These are phyloP conservation scores for Ernsta delagoae DNA, from an alignment of 2,888 invertebrate genomes.

Conservation along the genomic window DNA sequence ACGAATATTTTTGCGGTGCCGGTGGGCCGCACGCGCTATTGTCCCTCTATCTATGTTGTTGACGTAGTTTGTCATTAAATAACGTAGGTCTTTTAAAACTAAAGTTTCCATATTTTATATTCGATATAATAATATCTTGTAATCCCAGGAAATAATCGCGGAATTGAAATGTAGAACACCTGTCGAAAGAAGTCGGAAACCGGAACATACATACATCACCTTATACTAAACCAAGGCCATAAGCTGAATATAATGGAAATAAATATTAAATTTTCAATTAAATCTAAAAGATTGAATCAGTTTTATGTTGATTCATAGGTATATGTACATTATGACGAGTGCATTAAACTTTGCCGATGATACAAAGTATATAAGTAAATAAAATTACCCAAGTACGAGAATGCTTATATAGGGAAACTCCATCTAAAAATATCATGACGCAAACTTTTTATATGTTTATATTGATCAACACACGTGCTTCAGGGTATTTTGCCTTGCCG, in stretches of 20 bases:
- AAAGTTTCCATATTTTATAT: too few relatives aligned
- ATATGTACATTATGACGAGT: too few relatives aligned
- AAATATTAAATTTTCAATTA: too few relatives aligned
- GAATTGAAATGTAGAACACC: not conserved
- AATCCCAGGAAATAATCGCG: too few relatives aligned
- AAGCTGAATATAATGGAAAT: too few relatives aligned
- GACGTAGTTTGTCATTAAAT: not conserved
- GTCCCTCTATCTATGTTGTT: conserved; percentile 6
- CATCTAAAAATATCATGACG: not conserved
- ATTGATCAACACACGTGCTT: not conserved
- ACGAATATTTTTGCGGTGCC: not conserved
- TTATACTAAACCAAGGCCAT: not conserved
- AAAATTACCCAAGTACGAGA: too few relatives aligned
- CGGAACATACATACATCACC: not conserved
- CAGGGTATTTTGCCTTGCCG: too few relatives aligned
- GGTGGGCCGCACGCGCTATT: not conserved
- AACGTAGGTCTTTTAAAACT: too few relatives aligned
- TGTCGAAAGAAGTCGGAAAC: not conserved
- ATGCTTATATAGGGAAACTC: not conserved
- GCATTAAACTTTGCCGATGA: not conserved
- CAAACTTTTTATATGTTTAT: too few relatives aligned
- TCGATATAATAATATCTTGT: too few relatives aligned
- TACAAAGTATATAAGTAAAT: not conserved
- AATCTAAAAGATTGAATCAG: too few relatives aligned
- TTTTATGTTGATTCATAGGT: too few relatives aligned